Evolutionary conservation across 2,888 invertebrate species (phyloP).

Genomic region (Lypha dubia): DNA sequence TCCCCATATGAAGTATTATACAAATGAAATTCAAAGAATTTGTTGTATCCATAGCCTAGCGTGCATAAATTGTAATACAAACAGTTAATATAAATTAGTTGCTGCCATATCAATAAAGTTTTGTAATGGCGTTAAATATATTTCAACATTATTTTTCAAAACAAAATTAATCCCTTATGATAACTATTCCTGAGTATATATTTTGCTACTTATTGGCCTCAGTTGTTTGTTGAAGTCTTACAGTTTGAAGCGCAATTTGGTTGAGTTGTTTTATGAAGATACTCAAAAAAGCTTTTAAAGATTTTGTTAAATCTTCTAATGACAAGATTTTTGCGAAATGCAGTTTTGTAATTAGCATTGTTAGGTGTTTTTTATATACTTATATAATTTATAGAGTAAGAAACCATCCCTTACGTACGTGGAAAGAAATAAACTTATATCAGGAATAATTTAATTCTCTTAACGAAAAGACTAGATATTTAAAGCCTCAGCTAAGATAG

Average conservation of each 20-base stretch:
- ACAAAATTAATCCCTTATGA: conserved; percentile 69
- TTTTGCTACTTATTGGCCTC: conserved; percentile 11
- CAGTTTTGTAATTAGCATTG: conserved; percentile 56
- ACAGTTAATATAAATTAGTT: conserved; percentile 72
- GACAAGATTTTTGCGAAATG: conserved; percentile 39
- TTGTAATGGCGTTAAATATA: conserved; percentile 68
- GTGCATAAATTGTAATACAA: conserved; percentile 66
- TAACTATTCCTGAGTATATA: conserved; percentile 38
- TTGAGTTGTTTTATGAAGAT: neutral
- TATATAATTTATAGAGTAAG: neutral
- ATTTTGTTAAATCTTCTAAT: conserved; percentile 19
- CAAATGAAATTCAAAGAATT: conserved; percentile 41
- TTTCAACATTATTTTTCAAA: conserved; percentile 56
- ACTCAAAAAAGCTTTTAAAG: conserved; percentile 16
- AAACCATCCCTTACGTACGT: conserved; percentile 29
- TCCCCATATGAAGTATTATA: neutral
- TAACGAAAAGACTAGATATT: neutral
- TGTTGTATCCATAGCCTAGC: conserved; percentile 3
- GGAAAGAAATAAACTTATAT: neutral
- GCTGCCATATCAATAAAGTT: conserved; percentile 67
- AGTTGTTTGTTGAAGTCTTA: neutral
- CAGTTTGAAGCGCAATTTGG: neutral
- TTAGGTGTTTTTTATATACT: conserved; percentile 23
- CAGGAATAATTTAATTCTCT: neutral
- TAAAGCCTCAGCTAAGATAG: neutral